A percentile compares a stretch with the other conserved stretches of the same genome.
These are phyloP conservation scores for Semotilus atromaculatus DNA, from an alignment of 2,797 vertebrate species.

Conservation along the genomic window DNA sequence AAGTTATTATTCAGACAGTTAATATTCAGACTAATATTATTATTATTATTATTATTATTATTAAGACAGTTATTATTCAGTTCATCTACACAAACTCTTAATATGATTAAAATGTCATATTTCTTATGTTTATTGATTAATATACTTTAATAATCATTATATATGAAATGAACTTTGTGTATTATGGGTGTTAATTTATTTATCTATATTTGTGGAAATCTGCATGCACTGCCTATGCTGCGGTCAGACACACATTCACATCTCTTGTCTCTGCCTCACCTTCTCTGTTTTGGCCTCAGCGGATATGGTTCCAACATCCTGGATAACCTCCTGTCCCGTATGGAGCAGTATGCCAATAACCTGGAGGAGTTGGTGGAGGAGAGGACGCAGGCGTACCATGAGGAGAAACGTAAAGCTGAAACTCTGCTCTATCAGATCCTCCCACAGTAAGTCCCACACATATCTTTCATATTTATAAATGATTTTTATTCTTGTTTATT, in stretches of 20 bases:
- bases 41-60: too few relatives aligned
- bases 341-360: conserved; percentile 90
- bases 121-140: neutral
- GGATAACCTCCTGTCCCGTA: conserved; percentile 84
- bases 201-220: neutral
- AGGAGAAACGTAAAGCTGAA: conserved; percentile 87
- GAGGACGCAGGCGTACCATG: conserved; percentile 86
- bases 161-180: neutral
- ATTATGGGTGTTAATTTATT: neutral
- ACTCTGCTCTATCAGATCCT: conserved; percentile 87
- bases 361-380: conserved; percentile 89
- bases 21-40: too few relatives aligned
- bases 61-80: too few relatives aligned
- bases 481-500: neutral
- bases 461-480: neutral
- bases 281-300: conserved; percentile 49
- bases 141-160: neutral
- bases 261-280: neutral
- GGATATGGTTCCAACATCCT: conserved; percentile 82
- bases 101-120: too few relatives aligned
- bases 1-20: too few relatives aligned
- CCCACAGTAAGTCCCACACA: conserved; percentile 55
- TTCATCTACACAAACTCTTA: neutral
- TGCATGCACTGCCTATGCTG: neutral
- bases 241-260: neutral